phyloP scores from a whole-genome alignment of 1,140 invertebrate species.

The Colletes latitarsis region DNA sequence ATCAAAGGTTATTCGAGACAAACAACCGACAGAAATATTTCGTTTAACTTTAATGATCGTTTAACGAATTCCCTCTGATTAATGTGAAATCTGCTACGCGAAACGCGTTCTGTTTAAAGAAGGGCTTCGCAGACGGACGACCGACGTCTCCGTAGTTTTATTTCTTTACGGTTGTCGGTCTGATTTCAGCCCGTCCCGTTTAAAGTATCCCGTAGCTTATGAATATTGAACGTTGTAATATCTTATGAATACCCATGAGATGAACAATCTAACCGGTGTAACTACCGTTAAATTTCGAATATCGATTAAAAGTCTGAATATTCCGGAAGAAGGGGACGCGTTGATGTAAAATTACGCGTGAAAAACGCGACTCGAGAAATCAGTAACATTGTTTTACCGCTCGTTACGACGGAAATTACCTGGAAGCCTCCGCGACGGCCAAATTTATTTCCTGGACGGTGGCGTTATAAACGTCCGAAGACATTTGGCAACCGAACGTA shows the following conservation, averaged over 20 bases:
- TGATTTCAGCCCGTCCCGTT: constrained; percentile 6
- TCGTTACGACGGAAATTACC: not conserved
- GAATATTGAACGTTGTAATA: constrained; percentile 42
- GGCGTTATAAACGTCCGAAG: not conserved
- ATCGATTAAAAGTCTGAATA: constrained; percentile 45
- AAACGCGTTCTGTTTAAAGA: not conserved
- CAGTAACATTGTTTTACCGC: not conserved
- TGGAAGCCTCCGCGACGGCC: too few species aligned
- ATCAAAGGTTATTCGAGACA: too few species aligned
- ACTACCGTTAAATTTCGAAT: constrained; percentile 49
- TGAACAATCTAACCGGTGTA: constrained; percentile 36
- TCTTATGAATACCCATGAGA: constrained; percentile 53
- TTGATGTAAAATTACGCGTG: constrained; percentile 24
- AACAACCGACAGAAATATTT: not conserved
- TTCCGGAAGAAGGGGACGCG: constrained; percentile 5
- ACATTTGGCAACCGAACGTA: too few species aligned
- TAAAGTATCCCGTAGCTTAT: constrained; percentile 48
- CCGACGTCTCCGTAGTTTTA: constrained; percentile 2
- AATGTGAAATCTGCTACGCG: not conserved
- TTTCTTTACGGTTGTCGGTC: constrained; percentile 13
- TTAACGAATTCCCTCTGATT: constrained; percentile 3
- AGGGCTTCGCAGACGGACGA: too few species aligned
- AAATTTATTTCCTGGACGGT: too few species aligned
- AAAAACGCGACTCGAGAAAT: not conserved
- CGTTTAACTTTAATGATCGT: not conserved